Base-by-base conservation (phyloP, 2,113 vertebrate genomes). In the Cololabis saira region DNA sequence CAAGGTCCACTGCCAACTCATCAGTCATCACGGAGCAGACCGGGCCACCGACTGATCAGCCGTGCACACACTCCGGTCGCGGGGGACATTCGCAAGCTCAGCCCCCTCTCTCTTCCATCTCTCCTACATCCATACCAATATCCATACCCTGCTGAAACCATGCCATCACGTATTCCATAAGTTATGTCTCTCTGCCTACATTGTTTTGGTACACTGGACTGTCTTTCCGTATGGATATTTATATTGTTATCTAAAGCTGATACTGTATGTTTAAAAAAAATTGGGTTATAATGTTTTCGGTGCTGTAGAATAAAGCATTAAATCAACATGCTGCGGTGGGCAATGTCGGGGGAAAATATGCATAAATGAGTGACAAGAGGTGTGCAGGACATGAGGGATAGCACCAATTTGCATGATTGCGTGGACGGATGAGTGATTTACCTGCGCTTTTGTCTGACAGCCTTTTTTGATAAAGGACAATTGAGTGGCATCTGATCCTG, bases 341-440 rank as follows among this genome's bases (percentile, higher is more conserved):
- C 50, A 75, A 80, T 41, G 61, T 87, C 77, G 51, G 61, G 78
- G 80, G 71, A 78, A 83, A 83, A 80, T 71, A 85, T 66, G 82
- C 81, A 87, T 88, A 83, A 81, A 84, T 82, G 79, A 90, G 82
- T 86, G 87, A 80, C 85, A 83, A 83, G 73, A 67, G 82, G 74
- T 41, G 73, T 56, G 67, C 24, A 50, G 48, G 75, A 87, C 86
- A 78, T 86, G 79, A 92, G 77, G 67, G 76, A 81, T 91, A 83
- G 87, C 76, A 21, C 66, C 73, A 67, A 92, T 92, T 90, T 92
- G 83, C 90, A 92, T 92, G 89, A 92, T 91, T 91, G 89, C 83
- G 78, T 73, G 67, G 84, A 89, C 87, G 91, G 85, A 85, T 91
- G 90, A 92, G 83, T 85, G 89, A 92, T 91, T 91, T 90, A 86